Evolutionary conservation across 2,888 invertebrate species (phyloP).

Genomic region (Prosopocoilus inquinatus): DNA sequence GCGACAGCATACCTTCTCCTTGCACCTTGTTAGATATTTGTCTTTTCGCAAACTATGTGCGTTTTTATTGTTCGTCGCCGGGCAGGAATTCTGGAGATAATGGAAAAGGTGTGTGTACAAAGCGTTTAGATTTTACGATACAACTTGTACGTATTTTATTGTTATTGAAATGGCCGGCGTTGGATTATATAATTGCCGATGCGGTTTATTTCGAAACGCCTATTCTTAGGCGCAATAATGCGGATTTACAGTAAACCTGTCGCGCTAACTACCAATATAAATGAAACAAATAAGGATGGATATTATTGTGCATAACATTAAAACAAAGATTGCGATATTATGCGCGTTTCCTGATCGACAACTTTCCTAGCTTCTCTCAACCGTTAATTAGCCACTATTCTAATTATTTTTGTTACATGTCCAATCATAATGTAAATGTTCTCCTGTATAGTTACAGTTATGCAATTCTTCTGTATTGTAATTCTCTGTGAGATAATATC

Average conservation of each 20-base stretch:
- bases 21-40: constrained; percentile 49
- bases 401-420: too few species aligned
- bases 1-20: constrained; percentile 45
- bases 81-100: constrained; percentile 45
- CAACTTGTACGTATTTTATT: constrained; percentile 23
- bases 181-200: constrained; percentile 2
- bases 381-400: not conserved
- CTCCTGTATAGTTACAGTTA: too few species aligned
- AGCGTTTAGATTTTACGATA: constrained; percentile 28
- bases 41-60: constrained; percentile 38
- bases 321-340: not conserved
- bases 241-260: constrained; percentile 3
- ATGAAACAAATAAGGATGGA: not conserved
- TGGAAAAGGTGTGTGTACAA: constrained; percentile 45
- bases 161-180: constrained; percentile 20
- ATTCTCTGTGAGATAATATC: too few species aligned
- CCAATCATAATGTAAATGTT: too few species aligned
- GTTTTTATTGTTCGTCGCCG: constrained; percentile 38
- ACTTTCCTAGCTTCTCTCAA: not conserved
- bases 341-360: not conserved
- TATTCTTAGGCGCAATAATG: not conserved
- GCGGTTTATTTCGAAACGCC: constrained; percentile 4
- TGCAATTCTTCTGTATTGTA: too few species aligned
- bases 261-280: not conserved
- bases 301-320: not conserved